A percentile compares a stretch with the other conserved stretches of the same genome.
Evolutionary conservation across 2,797 vertebrate species (phyloP).

Genomic region (Ctenopoma kingsleyae): DNA sequence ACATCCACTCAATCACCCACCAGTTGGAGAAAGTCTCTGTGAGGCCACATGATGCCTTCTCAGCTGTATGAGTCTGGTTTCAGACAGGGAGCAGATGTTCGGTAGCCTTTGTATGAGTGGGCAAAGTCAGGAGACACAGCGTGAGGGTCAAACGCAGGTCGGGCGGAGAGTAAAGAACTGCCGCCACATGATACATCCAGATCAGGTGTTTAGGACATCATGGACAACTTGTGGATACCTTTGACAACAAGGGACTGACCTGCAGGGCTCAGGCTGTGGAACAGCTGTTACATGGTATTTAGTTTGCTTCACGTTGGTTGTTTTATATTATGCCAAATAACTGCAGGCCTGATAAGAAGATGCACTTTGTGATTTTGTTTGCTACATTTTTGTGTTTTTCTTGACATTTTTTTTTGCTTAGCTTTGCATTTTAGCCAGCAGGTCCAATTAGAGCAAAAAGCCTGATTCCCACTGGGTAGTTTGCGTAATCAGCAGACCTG

Average conservation of each 20-base stretch:
- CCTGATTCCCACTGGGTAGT: constrained; percentile 45
- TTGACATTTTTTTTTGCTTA: constrained; percentile 24
- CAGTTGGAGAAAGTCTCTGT: constrained; percentile 49
- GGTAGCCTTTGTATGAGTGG: constrained; percentile 49
- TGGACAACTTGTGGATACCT: constrained; percentile 50
- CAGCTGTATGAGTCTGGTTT: constrained; percentile 45
- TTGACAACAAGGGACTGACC: constrained; percentile 47
- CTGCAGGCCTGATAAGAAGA: constrained; percentile 41
- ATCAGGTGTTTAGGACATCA: constrained; percentile 63
- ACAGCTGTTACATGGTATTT: constrained; percentile 61
- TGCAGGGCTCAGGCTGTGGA: constrained; percentile 58
- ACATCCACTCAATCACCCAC: constrained; percentile 64
- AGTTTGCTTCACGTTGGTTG: constrained; percentile 52
- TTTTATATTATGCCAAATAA: constrained; percentile 49
- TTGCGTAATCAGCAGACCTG: constrained; percentile 62
- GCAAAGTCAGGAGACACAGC: constrained; percentile 53
- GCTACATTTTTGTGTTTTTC: constrained; percentile 18
- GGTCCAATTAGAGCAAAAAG: constrained; percentile 63
- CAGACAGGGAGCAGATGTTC: constrained; percentile 70
- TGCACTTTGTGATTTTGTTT: constrained; percentile 51
- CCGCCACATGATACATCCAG: constrained; percentile 55
- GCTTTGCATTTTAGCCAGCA: constrained; percentile 64
- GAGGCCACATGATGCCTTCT: constrained; percentile 54
- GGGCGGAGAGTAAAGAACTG: constrained; percentile 46
- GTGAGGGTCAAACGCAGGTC: constrained; percentile 63